Evolutionary conservation across 2,888 invertebrate species (phyloP), one percentile per base, ranked within the genome.

Genomic region (Drosophila austrosaltans): DNA sequence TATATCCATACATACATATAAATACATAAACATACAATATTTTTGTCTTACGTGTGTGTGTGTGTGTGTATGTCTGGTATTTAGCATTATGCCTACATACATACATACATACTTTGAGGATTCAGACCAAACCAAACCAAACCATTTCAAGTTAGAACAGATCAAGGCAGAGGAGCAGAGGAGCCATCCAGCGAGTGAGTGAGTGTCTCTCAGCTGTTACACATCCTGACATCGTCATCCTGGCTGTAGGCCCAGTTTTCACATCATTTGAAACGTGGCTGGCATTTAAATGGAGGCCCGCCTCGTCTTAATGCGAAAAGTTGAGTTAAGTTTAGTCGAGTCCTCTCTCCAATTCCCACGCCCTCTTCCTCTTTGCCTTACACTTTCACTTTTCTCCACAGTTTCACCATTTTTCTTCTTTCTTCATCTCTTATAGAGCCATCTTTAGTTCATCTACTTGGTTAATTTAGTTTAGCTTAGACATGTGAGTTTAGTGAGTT

Each of bases 261-360:
- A 82, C 77, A 80, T 80, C 81, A 62, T 83, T 79, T 62, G 57
- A 65, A 72, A 85, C 84, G 85, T 85, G 84, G 76, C 74, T 72
- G 69, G 82, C 82, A 85, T 85, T 77, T 67, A 75, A 85, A 85
- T 85, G 71, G 69, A 36, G 36, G 58, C 58, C 68, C 63, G 53
- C 53, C 54, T 57, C 40, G 54, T 67, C 75, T 66, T 72, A 69
- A 74, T 76, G 63, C 67, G 60, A 72, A 79, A 82, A 83, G 73
- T 71, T 72, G 59, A 25, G 22, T 53, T 12, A 25, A 48, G 22
- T 48, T 48, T 48, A 48, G 48, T 48, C 25, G 48, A 48, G 48
- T 25, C 10, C 25, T 25, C 22, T 48, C 48, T 48, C 22, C 20
- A 20, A 28, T 60, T 63, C 32, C 60, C 48, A 28, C 57, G 60